Evolutionary conservation across 1,140 invertebrate species (phyloP), one percentile per base, ranked within the genome.

Genomic region (Dermatophagoides farinae): DNA sequence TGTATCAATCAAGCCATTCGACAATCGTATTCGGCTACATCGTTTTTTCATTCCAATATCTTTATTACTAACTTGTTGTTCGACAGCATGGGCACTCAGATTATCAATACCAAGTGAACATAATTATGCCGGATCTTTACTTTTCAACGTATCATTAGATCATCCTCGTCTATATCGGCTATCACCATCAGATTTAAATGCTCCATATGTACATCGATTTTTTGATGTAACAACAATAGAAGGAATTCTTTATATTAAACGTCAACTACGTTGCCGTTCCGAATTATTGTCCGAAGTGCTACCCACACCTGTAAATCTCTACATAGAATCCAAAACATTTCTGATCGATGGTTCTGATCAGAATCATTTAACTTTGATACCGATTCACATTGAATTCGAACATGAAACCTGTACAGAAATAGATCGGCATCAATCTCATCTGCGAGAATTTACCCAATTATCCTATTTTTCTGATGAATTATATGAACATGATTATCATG

Each of bases 271-370:
- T 64, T 89, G 86, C 71, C 80, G 86, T 62, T 84, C 83, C 37
- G 75, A 86, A 10, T 80, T 82, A 55, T 87, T 61, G 5, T 41
- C 43, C 1, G 57, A 65, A 20, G 39, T 65, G 8, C 62, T 88
- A 67, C 84, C 85, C 0, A 82, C 84, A 65, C 75, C 88, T 18
- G 86, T 88, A 70, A 86, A 84, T 6, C 78, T 87, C 64, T 85
- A 86, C 71, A 80, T 88, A 60, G 86, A 89, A 67, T 87, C 85
- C 16, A 83, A 82, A 25, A 66, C 62, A 40, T 66, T 64, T 52
- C 22, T 52, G 11, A 55, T 65, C 0, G 64, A 63, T 40, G 61
- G 61, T 12, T 59, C 84, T 43, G 31, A 31, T 31, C 83, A 83
- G 65, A 75, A 81, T 46, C 75, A 85, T 38, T 76, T 80, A 6